Evolutionary conservation across 2,113 vertebrate genomes (phyloP), one percentile per base, ranked within the genome.

Genomic region (Odocoileus virginianus): DNA sequence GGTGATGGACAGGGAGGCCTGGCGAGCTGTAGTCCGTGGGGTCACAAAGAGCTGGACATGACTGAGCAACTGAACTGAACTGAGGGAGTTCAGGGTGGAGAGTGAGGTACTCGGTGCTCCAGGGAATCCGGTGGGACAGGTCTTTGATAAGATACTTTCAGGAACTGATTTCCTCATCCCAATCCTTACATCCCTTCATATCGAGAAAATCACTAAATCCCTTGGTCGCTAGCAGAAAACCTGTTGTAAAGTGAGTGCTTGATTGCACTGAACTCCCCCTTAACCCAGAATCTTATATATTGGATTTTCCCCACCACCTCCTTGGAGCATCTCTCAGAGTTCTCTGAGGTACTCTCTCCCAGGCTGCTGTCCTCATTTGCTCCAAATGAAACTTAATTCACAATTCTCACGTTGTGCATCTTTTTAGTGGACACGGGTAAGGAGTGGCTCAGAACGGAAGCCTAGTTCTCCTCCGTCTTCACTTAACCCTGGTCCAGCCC

Each of bases 391-490:
- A 21, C 64, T 67, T 67, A 11, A 71, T 21, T 36, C n/a, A 0
- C 64, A 71, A 11, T n/a, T 36, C 17, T 71, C n/a, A 36, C 2
- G 2, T 36, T 36, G 64, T 0, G 0, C 33, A 21, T 36, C 64
- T 36, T n/a, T 36, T 71, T 71, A 71, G 17, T 36, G 17, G 19
- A 21, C 64, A 71, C 1, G 10, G 17, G 81, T 8, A 3, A 17
- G 33, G 21, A n/a, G 28, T 8, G 4, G 71, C 33, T 1, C 47
- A 11, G 67, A 30, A 14, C 4, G 1, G 12, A 61, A 57, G 71
- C 2, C 2, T 0, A 50, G 12, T 7, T 3, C 6, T 7, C 45
- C 14, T 14, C 58, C 14, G 0, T 10, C 64, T 11, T 13, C 7
- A 11, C 9, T 12, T 7, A 17, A 45, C 83, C 30, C 55, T 14